Base-by-base conservation (phyloP, 1,140 invertebrate genomes). In the Pinna nobilis region DNA sequence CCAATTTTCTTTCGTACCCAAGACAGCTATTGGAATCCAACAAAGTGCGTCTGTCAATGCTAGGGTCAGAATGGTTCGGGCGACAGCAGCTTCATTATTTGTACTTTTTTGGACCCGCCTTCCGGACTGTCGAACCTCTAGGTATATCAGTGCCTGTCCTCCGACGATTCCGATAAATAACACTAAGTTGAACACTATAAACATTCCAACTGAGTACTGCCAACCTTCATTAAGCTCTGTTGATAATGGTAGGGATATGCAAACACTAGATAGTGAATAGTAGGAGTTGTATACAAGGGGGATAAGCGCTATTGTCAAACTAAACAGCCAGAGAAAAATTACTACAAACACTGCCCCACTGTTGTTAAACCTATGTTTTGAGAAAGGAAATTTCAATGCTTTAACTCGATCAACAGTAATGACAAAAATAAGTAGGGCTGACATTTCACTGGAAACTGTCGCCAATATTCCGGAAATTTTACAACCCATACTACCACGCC, bases 61-160 rank as follows among this genome's bases (percentile, higher is more conserved):
- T 35, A 88, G 87, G 69, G 85, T 81, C 61, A 83, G 86, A 41
- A 88, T 84, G 30, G 84, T 53, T 32, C 84, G 77, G 85, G 66
- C 28, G 32, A 78, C 35, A 68, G 55, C 76, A 0, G 39, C 50
- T 32, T 70, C 68, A 18, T 49, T 35, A 2, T 44, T 90, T 92
- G 87, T 93, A 93, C 41, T 90, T 88, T 30, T 90, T 91, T 87
- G 4, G 44, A 94, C 81, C n/a, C 18, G 15, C 6, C 37, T 44
- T 57, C 92, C 90, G 78, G 91, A 87, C 67, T 92, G 87, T 20
- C 93, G 92, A 78, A 91, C 88, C 85, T 90, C 91, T 78, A 94
- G 87, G 95, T 92, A 18, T 89, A 91, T 61, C 89, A 87, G 65
- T 92, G 89, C 92, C 93, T 93, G 57, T 89, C 86, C 13, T 78